These are phyloP conservation scores for Lates japonicus DNA, from an alignment of 2,797 vertebrate species.

Conservation along the genomic window DNA sequence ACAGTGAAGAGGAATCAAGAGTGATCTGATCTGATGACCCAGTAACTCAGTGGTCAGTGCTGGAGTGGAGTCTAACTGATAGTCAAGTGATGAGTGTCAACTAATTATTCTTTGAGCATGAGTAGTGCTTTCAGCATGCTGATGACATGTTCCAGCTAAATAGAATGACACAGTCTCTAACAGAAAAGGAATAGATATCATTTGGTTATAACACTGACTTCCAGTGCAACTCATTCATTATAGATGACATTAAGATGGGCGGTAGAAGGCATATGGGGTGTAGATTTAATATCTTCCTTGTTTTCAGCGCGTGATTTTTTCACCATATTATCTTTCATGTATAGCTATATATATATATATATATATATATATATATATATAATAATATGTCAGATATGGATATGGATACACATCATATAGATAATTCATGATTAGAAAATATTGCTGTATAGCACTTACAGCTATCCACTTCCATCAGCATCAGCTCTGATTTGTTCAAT, in stretches of 20 bases:
- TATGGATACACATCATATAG: background rate
- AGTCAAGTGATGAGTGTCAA: constrained; percentile 63
- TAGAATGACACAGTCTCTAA: constrained; percentile 28
- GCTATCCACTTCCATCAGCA: background rate
- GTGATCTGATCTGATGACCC: too few species aligned
- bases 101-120: constrained; percentile 63
- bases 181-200: constrained; percentile 23
- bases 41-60: too few species aligned
- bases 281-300: background rate
- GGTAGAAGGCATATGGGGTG: background rate
- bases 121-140: constrained; percentile 44
- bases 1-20: too few species aligned
- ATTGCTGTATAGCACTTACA: background rate
- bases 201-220: constrained; percentile 32
- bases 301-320: constrained; percentile 44
- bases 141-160: too few species aligned
- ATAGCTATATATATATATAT: too few species aligned
- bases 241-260: constrained; percentile 21
- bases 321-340: background rate
- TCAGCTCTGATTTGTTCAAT: background rate
- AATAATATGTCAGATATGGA: background rate
- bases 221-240: constrained; percentile 38
- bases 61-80: too few species aligned
- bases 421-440: background rate
- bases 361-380: too few species aligned